Evolutionary conservation across 2,888 invertebrate species (phyloP).

Genomic region (Sphaerophoria rueppellii): DNA sequence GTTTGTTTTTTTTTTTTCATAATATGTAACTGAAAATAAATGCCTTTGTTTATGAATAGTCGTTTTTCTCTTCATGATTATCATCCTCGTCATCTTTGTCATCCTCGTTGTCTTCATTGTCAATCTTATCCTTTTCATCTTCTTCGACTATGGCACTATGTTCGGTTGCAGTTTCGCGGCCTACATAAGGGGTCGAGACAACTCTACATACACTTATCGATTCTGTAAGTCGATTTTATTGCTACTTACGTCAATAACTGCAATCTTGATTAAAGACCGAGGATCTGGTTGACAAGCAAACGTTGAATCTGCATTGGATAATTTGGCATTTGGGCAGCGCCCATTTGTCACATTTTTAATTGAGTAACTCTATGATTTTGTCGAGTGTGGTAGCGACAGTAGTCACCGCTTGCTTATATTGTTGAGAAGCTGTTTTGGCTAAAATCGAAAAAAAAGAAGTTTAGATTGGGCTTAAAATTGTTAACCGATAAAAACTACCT

Average conservation of each 20-base stretch:
- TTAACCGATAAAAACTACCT: conserved; percentile 76
- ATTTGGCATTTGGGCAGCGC: conserved; percentile 79
- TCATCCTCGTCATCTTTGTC: conserved; percentile 77
- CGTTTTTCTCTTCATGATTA: conserved; percentile 77
- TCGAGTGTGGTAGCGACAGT: conserved; percentile 83
- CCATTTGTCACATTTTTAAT: conserved; percentile 80
- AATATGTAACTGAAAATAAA: too few species aligned
- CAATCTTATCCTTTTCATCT: conserved; percentile 77
- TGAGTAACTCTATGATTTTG: conserved; percentile 89
- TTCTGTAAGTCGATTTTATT: conserved; percentile 19
- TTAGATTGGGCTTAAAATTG: not conserved
- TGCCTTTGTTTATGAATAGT: too few species aligned
- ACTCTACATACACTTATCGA: conserved; percentile 40
- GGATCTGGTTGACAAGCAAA: conserved; percentile 78
- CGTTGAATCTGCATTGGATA: conserved; percentile 78
- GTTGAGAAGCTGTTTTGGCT: conserved; percentile 75
- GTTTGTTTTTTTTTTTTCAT: too few species aligned
- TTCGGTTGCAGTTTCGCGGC: conserved; percentile 61
- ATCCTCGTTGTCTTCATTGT: conserved; percentile 78
- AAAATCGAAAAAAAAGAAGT: not conserved
- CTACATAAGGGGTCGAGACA: conserved; percentile 40
- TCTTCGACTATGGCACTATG: conserved; percentile 66
- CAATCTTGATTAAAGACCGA: conserved; percentile 57
- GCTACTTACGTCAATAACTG: conserved; percentile 35
- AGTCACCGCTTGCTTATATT: conserved; percentile 79